Evolutionary conservation across 2,797 vertebrate species (phyloP).

Genomic region (Nannoperca obscura): DNA sequence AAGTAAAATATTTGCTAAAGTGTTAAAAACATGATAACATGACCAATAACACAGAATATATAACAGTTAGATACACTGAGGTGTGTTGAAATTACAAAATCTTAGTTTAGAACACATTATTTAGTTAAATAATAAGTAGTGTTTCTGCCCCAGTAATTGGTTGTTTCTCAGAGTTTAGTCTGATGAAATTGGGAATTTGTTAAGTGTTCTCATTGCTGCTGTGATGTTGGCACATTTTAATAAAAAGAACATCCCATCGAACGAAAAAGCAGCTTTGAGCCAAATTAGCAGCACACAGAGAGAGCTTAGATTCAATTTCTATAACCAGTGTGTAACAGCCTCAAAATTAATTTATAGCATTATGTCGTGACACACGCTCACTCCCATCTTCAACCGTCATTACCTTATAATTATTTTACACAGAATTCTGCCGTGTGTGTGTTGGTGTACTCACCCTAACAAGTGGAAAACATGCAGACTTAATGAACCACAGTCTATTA

Average conservation of each 20-base stretch:
- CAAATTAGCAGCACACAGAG: slow-evolving; percentile 24
- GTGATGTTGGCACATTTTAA: slow-evolving; percentile 29
- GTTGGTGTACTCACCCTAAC: not conserved
- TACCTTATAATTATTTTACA: slow-evolving; percentile 25
- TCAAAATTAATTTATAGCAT: slow-evolving; percentile 15
- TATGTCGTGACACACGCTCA: not conserved
- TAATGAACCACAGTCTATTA: not conserved
- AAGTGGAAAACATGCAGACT: not conserved
- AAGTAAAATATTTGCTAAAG: not conserved
- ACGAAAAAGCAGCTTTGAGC: slow-evolving; percentile 18
- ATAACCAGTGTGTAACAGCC: slow-evolving; percentile 11
- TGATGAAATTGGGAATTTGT: slow-evolving; percentile 4
- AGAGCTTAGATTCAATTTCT: slow-evolving; percentile 18
- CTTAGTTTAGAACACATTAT: not conserved
- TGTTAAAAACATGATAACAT: not conserved
- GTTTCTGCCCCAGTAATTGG: not conserved
- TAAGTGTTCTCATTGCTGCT: slow-evolving; percentile 10
- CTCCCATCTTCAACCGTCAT: slow-evolving; percentile 1
- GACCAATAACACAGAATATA: not conserved
- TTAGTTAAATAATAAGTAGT: not conserved
- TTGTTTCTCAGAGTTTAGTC: not conserved
- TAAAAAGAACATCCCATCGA: slow-evolving; percentile 16
- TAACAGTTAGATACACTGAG: not conserved
- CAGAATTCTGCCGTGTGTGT: not conserved
- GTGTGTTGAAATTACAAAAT: not conserved